Evolutionary conservation across 2,888 invertebrate species (phyloP), one percentile per base, ranked within the genome.

Genomic region (Ommatoiulus sabulosus): DNA sequence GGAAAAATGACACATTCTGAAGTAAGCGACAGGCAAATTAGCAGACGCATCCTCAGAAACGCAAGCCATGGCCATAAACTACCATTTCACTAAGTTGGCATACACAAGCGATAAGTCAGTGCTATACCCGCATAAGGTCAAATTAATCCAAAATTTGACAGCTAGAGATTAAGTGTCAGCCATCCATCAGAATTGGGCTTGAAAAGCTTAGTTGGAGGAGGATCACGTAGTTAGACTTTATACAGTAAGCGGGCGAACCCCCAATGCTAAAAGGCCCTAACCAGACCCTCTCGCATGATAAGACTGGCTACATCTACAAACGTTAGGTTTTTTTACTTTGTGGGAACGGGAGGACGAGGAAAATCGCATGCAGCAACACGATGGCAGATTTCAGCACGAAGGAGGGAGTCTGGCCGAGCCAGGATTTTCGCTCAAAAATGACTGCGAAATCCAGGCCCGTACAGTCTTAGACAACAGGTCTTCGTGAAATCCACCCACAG

Each of bases 401-500:
- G 63, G 63, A 63, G 63, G 63, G 63, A 7, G 63, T 63, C 63
- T 20, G 63, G 20, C 63, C 63, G 63, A 20, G 63, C 63, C 20
- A 63, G 63, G 63, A 63, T 63, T 63, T 20, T 63, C 20, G 20
- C 63, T 20, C 63, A n/a, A 20, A n/a, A 63, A 20, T 17, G 63
- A 63, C 63, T 63, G 63, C 63, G 20, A 63, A 63, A 63, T 63
- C 63, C 63, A 20, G 63, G 63, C 63, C 63, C 63, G 63, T n/a
- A 20, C n/a, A 20, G 7, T 20, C 63, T 63, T 7, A 20, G 63
- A 63, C 20, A 63, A n/a, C 44, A 15, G 15, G 24, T 87, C 87
- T 52, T 87, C 52, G 87, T 87, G 87, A 87, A 87, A 87, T 87
- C 52, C 87, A 87, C 48, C 87, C 87, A 87, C 87, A 48, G 87